Conservation (phyloP, 2,888 invertebrate genomes). For the Ecliptopera silaceata region DNA sequence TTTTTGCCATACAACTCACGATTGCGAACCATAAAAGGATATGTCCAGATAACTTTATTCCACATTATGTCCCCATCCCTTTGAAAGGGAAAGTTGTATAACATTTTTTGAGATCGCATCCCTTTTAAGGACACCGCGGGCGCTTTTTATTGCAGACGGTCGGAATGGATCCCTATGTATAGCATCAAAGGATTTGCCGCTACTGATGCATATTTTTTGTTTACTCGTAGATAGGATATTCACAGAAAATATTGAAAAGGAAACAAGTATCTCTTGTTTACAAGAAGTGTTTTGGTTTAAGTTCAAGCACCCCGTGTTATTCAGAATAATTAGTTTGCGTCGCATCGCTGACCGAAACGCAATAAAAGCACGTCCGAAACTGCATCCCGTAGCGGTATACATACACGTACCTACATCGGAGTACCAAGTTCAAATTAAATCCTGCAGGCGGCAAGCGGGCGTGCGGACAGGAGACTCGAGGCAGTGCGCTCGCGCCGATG, state of each 20-base stretch:
- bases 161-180: slow-evolving; percentile 50
- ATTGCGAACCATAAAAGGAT: slow-evolving; percentile 74
- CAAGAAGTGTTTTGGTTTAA: slow-evolving; percentile 44
- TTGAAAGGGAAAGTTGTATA: slow-evolving; percentile 79
- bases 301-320: slow-evolving; percentile 60
- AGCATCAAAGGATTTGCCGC: slow-evolving; percentile 66
- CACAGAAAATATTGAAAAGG: slow-evolving; percentile 22
- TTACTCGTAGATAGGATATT: slow-evolving; percentile 35
- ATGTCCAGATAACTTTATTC: slow-evolving; percentile 80
- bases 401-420: slow-evolving; percentile 34
- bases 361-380: slow-evolving; percentile 67
- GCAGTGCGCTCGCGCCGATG: slow-evolving; percentile 72
- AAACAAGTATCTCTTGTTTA: slow-evolving; percentile 7
- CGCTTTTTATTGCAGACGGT: slow-evolving; percentile 69
- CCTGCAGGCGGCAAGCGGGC: slow-evolving; percentile 43
- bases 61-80: slow-evolving; percentile 73
- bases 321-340: slow-evolving; percentile 59
- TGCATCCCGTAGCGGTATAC: slow-evolving; percentile 52
- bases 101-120: slow-evolving; percentile 71
- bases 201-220: slow-evolving; percentile 56
- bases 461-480: slow-evolving; percentile 29
- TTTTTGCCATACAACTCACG: slow-evolving; percentile 66
- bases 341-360: slow-evolving; percentile 52
- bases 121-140: slow-evolving; percentile 64
- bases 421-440: slow-evolving; percentile 72